Percentiles rank a stretch among this genome's conserved stretches.
These are phyloP conservation scores for Drosophila formosana DNA, from an alignment of 2,888 invertebrate genomes.

Conservation along the genomic window DNA sequence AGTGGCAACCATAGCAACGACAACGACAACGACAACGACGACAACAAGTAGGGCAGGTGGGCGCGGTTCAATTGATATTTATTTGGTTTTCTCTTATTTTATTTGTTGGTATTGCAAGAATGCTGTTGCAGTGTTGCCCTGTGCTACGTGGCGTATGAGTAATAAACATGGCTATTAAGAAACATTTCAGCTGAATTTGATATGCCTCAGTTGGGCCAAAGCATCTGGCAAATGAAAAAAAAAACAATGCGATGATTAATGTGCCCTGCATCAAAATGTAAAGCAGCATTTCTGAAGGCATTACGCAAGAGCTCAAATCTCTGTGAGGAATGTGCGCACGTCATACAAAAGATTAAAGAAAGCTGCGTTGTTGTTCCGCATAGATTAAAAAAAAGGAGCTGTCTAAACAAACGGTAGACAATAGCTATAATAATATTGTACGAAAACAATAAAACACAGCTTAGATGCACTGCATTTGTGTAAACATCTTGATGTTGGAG, in stretches of 20 bases:
- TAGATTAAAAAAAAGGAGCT: neutral
- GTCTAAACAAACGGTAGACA: neutral
- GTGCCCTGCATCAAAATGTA: neutral
- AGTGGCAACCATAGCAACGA: neutral
- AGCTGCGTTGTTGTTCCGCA: too few species aligned
- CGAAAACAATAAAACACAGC: neutral
- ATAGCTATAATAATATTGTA: neutral
- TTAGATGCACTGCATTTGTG: neutral
- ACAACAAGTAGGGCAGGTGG: neutral
- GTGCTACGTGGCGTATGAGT: constrained; percentile 15
- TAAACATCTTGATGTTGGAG: too few species aligned
- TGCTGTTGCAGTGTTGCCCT: neutral
- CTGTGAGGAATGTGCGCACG: neutral
- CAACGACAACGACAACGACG: neutral
- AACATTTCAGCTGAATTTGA: constrained; percentile 14
- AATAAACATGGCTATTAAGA: constrained; percentile 9
- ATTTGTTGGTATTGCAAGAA: too few species aligned
- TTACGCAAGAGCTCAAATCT: constrained; percentile 1
- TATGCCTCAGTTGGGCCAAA: constrained; percentile 2
- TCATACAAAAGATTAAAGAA: neutral
- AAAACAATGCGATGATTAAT: constrained; percentile 9
- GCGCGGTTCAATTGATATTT: neutral
- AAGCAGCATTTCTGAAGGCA: neutral
- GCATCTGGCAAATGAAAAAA: constrained; percentile 5
- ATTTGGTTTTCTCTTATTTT: neutral